Evolutionary conservation across 2,113 vertebrate species (phyloP), one percentile per base, ranked within the genome.

Genomic region (Herpetotheres cachinnans): DNA sequence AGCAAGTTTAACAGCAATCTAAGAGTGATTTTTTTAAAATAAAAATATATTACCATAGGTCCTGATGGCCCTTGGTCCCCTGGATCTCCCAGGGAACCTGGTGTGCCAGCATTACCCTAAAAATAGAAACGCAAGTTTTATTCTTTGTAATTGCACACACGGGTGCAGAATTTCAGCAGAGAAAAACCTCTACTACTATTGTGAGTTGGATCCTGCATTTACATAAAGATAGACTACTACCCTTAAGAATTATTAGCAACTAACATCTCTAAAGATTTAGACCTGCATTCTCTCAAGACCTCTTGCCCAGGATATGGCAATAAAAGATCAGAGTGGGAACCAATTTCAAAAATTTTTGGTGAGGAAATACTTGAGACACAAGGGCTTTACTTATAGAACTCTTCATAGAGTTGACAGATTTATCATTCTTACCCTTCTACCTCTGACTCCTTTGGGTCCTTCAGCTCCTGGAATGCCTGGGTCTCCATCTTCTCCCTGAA

Each of bases 401-500:
- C 44, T 66, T 58, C 40, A 70, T 4, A 58, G 6, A 71, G 6
- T 70, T 58, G 58, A 25, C 19, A 59, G 34, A 55, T 74, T 36
- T 86, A 79, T 88, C 25, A 80, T 63, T 61, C 97, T 98, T 97
- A 99, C 99, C 97, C 96, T 97, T 95, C 97, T 98, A 32, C 99
- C 99, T n/a, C 22, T 97, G 96, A 96, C 89, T 95, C 99, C 99
- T 97, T 99, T 99, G 27, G 47, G 78, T 52, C 99, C 99, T 34
- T 92, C 96, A 25, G 96, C 66, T 95, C 99, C 99, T 94, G 55
- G 77, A 21, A 29, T 13, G 38, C 99, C 99, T 1, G 38, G 47
- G 36, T 97, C 78, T 40, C 99, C 99, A 55, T 81, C 95, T 95
- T 99, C 98, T 70, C 99, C 99, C 99, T 99, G 72, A 78, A 97